Evolutionary conservation across 2,797 vertebrate genomes (phyloP), one percentile per base, ranked within the genome.

Genomic region (Scolopax bukidnonensis): DNA sequence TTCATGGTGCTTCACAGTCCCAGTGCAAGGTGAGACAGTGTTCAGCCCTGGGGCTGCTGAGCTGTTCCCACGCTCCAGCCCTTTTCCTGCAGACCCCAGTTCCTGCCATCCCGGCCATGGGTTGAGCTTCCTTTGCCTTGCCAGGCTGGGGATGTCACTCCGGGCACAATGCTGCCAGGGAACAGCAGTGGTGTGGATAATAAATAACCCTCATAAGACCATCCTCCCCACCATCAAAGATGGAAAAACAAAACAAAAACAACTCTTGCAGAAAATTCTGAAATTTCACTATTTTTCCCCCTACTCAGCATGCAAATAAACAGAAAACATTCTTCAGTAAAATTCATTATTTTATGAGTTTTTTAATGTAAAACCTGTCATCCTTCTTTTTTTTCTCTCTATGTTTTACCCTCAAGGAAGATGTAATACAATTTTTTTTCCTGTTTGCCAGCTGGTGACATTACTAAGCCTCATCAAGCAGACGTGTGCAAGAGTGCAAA

Each of bases 21-120:
- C 18, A 5, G 9, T 69, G 50, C 41, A 12, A 4, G 3, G 9
- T 20, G 23, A 86, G 73, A 20, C 38, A 5, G 14, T 3, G 48
- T 16, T 24, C 2, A 0, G 24, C 50, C 11, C 2, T 2, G n/a
- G 7, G 3, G 5, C 9, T 5, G 24, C 18, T 1, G 27, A 27
- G 33, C 4, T 13, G 10, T 5, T 33, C 59, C 11, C 63, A 3
- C 0, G 4, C 23, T 57, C 28, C 47, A 11, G 10, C 12, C 2
- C 16, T 10, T 9, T 28, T 7, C 11, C 40, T 1, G 16, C 30
- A 27, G 41, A 16, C 41, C 14, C 30, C 3, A 16, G 30, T 8
- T 33, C 41, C 33, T 4, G 15, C 38, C 6, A 10, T 7, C 23
- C 64, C 10, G 1, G 17, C 17, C 6, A 16, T 8, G 20, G 20